Conservation (phyloP, 2,888 invertebrate genomes). For the Oscheius sp. region DNA sequence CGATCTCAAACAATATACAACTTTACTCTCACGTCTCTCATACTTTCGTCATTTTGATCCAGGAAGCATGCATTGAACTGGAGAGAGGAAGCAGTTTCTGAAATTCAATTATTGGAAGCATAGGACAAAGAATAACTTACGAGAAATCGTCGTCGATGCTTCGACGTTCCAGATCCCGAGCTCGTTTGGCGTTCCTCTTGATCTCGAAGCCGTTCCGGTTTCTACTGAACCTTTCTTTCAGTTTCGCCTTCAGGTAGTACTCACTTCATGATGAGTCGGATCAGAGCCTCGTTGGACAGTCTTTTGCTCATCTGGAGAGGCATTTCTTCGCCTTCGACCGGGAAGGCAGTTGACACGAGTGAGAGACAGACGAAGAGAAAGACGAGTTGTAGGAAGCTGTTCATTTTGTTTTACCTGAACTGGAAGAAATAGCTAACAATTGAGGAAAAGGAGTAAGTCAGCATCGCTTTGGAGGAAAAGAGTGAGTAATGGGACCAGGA, state of each 20-base stretch:
- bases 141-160: conserved; percentile 60
- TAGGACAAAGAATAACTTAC: not conserved
- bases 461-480: not conserved
- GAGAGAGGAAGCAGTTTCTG: conserved; percentile 61
- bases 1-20: conserved; percentile 31
- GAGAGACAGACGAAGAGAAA: conserved; percentile 17
- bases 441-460: not conserved
- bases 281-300: conserved; percentile 55
- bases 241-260: not conserved
- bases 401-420: conserved; percentile 29
- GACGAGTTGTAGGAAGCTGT: conserved; percentile 8
- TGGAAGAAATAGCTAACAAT: not conserved
- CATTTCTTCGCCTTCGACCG: conserved; percentile 10
- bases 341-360: conserved; percentile 15
- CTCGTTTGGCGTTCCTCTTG: conserved; percentile 44
- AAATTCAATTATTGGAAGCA: too few species aligned
- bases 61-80: conserved; percentile 62
- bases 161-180: conserved; percentile 51
- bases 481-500: not conserved
- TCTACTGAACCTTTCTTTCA: not conserved
- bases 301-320: conserved; percentile 43
- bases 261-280: conserved; percentile 56
- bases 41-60: conserved; percentile 39
- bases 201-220: conserved; percentile 48
- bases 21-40: conserved; percentile 6